Percentiles rank a stretch among this genome's conserved stretches.
Evolutionary conservation across 1,140 invertebrate genomes (phyloP).

Genomic region (Andrena cerasifolii): DNA sequence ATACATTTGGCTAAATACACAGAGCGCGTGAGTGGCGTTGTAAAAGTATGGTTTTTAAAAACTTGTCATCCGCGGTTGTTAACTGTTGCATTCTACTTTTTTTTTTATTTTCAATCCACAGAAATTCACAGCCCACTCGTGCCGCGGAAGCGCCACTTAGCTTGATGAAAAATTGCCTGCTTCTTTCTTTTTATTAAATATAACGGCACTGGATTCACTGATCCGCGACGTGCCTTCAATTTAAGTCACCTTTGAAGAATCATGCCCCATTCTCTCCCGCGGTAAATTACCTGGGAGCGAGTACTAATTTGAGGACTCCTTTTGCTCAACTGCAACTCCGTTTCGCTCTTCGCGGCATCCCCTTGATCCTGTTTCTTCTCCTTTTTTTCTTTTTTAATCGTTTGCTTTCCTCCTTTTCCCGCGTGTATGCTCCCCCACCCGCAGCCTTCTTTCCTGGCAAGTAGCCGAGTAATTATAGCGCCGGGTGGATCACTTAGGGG

Average conservation of each 20-base stretch:
- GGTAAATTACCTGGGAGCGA: conserved; percentile 22
- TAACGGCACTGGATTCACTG: background rate
- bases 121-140: conserved; percentile 9
- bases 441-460: background rate
- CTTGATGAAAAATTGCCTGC: conserved; percentile 19
- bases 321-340: conserved; percentile 11
- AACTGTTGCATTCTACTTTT: too few species aligned
- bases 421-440: background rate
- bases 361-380: background rate
- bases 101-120: too few species aligned
- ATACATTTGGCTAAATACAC: too few species aligned
- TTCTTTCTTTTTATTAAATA: background rate
- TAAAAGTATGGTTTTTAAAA: too few species aligned
- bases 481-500: conserved; percentile 52
- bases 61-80: too few species aligned
- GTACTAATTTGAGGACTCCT: conserved; percentile 16
- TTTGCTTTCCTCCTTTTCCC: background rate
- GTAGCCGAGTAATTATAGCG: conserved; percentile 34
- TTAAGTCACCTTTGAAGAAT: background rate
- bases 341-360: background rate
- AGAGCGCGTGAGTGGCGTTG: too few species aligned
- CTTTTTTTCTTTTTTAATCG: background rate
- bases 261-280: background rate
- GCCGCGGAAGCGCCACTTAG: conserved; percentile 3
- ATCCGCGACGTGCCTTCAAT: background rate